Conservation (phyloP, 2,797 vertebrate genomes). For the Chelidonichthys spinosus region DNA sequence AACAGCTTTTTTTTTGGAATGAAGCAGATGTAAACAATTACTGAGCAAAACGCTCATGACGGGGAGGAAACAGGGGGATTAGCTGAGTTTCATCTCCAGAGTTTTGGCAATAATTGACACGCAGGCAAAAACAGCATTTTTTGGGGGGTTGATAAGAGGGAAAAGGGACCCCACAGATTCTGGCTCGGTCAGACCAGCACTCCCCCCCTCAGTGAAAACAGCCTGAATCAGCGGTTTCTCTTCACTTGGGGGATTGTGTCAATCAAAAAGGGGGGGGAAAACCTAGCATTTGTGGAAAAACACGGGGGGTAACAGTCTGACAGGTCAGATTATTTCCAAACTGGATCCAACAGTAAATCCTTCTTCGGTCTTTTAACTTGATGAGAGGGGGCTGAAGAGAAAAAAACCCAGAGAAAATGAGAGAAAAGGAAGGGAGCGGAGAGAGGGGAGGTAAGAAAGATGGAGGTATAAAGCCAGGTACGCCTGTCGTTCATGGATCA, state of each 20-base stretch:
- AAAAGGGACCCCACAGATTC: constrained; percentile 11
- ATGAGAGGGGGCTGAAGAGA: background rate
- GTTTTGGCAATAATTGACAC: constrained; percentile 65
- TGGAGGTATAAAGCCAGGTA: too few relatives aligned
- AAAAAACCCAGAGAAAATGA: background rate
- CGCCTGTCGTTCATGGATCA: background rate
- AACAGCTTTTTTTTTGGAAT: constrained; percentile 74
- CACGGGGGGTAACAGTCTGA: background rate
- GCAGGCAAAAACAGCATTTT: constrained; percentile 26
- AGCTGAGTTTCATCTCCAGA: constrained; percentile 62
- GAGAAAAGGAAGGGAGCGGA: background rate
- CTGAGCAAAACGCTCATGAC: constrained; percentile 75
- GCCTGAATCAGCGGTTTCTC: constrained; percentile 26
- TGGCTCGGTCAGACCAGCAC: constrained; percentile 7
- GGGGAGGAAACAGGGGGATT: constrained; percentile 68
- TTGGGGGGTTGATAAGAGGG: constrained; percentile 14
- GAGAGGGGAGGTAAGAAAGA: background rate
- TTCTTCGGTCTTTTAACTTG: constrained; percentile 15
- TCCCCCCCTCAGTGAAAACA: constrained; percentile 44
- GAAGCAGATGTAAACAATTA: constrained; percentile 83
- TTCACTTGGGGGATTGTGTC: constrained; percentile 46
- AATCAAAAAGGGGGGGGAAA: constrained; percentile 42
- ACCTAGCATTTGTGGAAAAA: constrained; percentile 37
- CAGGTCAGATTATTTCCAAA: constrained; percentile 13
- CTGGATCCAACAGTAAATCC: constrained; percentile 19